Percentiles rank a stretch among this genome's conserved stretches.
Conservation (phyloP, 2,888 invertebrate species). For the Blastobasis lacticolella region DNA sequence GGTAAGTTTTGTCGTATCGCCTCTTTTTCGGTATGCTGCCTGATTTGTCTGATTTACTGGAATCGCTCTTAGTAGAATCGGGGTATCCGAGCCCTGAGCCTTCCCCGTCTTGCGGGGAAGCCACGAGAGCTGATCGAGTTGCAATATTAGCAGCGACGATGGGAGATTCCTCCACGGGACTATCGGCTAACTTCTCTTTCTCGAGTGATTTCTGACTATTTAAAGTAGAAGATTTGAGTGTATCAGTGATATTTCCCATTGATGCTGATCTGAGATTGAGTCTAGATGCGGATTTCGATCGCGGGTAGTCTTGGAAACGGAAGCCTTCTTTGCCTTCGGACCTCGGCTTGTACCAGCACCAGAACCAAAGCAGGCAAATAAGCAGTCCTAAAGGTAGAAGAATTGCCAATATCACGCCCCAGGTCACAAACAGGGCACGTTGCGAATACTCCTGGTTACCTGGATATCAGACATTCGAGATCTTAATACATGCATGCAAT, state of each 20-base stretch:
- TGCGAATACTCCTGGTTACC: constrained; percentile 81
- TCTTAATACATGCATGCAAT: no score
- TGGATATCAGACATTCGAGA: constrained; percentile 38
- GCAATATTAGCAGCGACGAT: constrained; percentile 26
- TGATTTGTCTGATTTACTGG: constrained; percentile 67
- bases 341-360: constrained; percentile 74
- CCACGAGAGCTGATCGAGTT: constrained; percentile 42
- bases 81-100: constrained; percentile 70
- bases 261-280: constrained; percentile 70
- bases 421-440: constrained; percentile 81
- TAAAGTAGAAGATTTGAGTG: constrained; percentile 58
- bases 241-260: constrained; percentile 70
- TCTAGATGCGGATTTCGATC: constrained; percentile 75
- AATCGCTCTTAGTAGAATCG: constrained; percentile 67
- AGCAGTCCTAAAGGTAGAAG: constrained; percentile 79
- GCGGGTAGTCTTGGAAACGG: constrained; percentile 70
- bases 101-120: constrained; percentile 51
- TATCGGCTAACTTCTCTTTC: constrained; percentile 47
- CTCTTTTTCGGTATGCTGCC: constrained; percentile 76
- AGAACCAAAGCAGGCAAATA: constrained; percentile 77
- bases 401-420: constrained; percentile 82
- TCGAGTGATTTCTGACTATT: constrained; percentile 49
- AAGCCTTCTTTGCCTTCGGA: constrained; percentile 74
- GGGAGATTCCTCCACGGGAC: constrained; percentile 53
- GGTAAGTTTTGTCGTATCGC: constrained; percentile 86